Evolutionary conservation across 2,888 invertebrate genomes (phyloP).

Genomic region (Eristalis tenax): DNA sequence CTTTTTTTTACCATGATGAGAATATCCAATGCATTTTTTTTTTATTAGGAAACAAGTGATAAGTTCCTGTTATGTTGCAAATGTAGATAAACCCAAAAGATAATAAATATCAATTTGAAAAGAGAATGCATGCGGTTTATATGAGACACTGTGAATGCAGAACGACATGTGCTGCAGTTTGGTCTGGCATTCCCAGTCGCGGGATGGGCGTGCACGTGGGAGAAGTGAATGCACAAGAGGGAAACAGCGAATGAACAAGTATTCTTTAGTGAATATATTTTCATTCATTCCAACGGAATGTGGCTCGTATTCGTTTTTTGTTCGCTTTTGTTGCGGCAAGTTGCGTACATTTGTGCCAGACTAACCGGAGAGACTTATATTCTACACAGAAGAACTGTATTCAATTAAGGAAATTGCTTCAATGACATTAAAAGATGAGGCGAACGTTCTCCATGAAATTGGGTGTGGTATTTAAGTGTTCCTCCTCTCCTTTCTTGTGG

Average conservation of each 20-base stretch:
- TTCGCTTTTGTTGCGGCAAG: not conserved
- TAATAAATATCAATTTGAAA: conserved; percentile 32
- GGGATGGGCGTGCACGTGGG: not conserved
- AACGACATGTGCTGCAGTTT: not conserved
- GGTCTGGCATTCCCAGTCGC: not conserved
- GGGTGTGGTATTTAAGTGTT: not conserved
- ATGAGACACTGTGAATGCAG: not conserved
- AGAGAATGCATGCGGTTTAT: not conserved
- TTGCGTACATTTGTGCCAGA: conserved; percentile 8
- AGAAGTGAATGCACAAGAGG: not conserved
- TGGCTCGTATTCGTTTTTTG: not conserved
- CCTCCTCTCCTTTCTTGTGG: not conserved
- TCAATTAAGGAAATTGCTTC: conserved; percentile 36
- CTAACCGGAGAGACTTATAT: conserved; percentile 4
- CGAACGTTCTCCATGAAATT: not conserved
- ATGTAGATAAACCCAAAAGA: conserved; percentile 29
- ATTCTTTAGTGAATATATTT: too few relatives aligned
- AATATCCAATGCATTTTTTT: conserved; percentile 53
- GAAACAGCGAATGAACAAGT: not conserved
- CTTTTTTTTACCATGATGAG: conserved; percentile 33
- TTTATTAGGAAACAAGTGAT: conserved; percentile 16
- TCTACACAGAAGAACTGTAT: too few relatives aligned
- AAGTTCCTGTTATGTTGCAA: conserved; percentile 18
- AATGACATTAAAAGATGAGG: not conserved
- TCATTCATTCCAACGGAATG: not conserved